A percentile compares a stretch with the other conserved stretches of the same genome.
These are phyloP conservation scores for Apostichopus japonicus DNA, from an alignment of 35 echinoderm and acorn worm genomes.

Conservation along the genomic window DNA sequence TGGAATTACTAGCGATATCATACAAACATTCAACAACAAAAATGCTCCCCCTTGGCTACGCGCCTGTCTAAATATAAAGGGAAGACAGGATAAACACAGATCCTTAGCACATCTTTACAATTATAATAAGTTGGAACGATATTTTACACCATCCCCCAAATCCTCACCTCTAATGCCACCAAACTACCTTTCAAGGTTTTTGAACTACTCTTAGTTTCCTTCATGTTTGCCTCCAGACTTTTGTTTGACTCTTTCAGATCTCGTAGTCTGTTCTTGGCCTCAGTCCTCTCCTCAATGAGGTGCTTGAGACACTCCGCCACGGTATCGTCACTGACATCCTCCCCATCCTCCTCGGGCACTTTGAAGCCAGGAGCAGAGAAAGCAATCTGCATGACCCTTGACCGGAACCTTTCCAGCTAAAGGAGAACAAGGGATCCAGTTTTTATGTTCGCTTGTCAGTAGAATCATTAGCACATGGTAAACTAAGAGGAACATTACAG, in stretches of 20 bases:
- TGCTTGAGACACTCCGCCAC: constrained; percentile 80
- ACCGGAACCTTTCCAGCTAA: constrained; percentile 83
- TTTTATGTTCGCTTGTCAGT: constrained; percentile 38
- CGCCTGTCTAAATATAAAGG: too few species aligned
- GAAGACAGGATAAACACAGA: too few species aligned
- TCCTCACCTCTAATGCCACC: constrained; percentile 67
- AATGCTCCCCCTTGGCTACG: too few species aligned
- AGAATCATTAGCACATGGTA: too few species aligned
- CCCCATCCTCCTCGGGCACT: constrained; percentile 72
- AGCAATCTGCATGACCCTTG: constrained; percentile 77
- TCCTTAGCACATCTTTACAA: too few species aligned
- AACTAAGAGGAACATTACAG: too few species aligned
- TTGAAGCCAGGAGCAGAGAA: constrained; percentile 95
- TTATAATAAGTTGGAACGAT: too few species aligned
- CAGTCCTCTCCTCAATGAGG: constrained; percentile 80
- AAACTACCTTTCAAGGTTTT: constrained; percentile 87
- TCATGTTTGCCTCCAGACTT: constrained; percentile 64
- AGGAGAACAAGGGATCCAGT: constrained; percentile 34
- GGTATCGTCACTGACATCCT: constrained; percentile 69
- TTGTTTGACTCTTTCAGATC: constrained; percentile 87
- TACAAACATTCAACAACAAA: too few species aligned
- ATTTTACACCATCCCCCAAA: too few species aligned
- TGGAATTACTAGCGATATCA: too few species aligned
- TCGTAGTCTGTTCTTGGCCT: constrained; percentile 82
- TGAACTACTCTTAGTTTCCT: constrained; percentile 79